Base-by-base conservation (phyloP, 2,888 invertebrate genomes). In the Ariolimax columbianus region DNA sequence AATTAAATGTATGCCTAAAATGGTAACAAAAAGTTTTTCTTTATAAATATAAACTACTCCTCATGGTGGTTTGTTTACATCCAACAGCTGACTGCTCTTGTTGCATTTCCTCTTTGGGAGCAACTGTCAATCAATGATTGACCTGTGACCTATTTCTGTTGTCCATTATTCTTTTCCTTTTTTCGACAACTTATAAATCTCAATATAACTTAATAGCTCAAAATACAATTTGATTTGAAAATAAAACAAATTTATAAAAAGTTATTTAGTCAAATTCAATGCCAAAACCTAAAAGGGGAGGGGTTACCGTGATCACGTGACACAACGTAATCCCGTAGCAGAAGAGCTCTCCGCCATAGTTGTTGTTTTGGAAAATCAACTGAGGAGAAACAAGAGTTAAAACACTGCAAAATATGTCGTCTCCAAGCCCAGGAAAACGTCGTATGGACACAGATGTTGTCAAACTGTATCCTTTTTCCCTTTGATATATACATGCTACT, bases 401-500 rank as follows among this genome's bases (percentile, higher is more conserved):
- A 75, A 33, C 63, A 14, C 47, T 51, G 63, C 36, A 40, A 78
- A 91, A 87, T 87, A 99, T 99, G 99, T 99, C 99, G 95, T 99
- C 99, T 93, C 99, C 99, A 93, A 99, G 98, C 96, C 98, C 99
- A 96, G 99, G 99, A 94, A 99, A 99, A 96, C 97, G 99, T 95
- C 97, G 99, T 94, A 99, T 99, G 98, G 99, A 99, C 96, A 99
- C 99, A 94, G 99, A 99, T 96, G 99, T 99, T 95, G 98, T 99
- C 95, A 99, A 99, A 96, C 96, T 99, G 97, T 95, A 94, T 94
- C 94, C 94, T 94, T 94, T 92, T 84, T 55, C 9, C 38, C 7
- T 40, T 3, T 38, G 4, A 66, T 40, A 47, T 17, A n/a, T n/a
- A n/a, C n/a, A n/a, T n/a, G n/a, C n/a, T 51, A 6, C 51, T 4